These are phyloP conservation scores for Hydra vulgaris DNA, from an alignment of 30 jellyfish, hydroid and myxozoan species.

Conservation along the genomic window DNA sequence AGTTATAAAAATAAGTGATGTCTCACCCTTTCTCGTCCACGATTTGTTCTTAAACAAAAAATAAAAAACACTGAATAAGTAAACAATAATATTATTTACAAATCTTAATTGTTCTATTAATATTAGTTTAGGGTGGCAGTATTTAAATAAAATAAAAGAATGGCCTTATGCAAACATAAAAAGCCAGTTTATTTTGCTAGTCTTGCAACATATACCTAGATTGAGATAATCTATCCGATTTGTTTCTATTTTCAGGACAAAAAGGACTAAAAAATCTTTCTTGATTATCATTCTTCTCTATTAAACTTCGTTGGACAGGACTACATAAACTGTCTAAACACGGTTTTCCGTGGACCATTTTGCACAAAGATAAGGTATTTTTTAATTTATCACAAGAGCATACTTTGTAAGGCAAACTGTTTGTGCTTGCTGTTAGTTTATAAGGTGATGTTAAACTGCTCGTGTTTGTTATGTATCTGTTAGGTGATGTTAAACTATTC, in stretches of 20 bases:
- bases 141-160: too few species aligned
- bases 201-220: neutral
- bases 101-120: too few species aligned
- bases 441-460: conserved; percentile 15
- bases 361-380: conserved; percentile 16
- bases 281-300: neutral
- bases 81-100: too few species aligned
- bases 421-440: too few species aligned
- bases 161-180: too few species aligned
- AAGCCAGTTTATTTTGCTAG: too few species aligned
- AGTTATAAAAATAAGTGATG: too few species aligned
- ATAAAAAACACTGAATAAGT: too few species aligned
- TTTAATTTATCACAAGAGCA: conserved; percentile 14
- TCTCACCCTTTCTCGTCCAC: too few species aligned
- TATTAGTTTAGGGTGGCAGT: too few species aligned
- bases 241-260: neutral
- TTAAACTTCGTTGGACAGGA: neutral
- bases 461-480: conserved; percentile 11
- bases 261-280: neutral
- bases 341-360: conserved; percentile 7
- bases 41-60: too few species aligned
- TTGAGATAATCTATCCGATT: neutral
- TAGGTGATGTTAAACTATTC: conserved; percentile 11
- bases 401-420: too few species aligned
- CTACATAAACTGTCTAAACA: neutral